A percentile compares a stretch with the other conserved stretches of the same genome.
Evolutionary conservation across 2,113 vertebrate species (phyloP).

Genomic region (Nannobrachium achirus): DNA sequence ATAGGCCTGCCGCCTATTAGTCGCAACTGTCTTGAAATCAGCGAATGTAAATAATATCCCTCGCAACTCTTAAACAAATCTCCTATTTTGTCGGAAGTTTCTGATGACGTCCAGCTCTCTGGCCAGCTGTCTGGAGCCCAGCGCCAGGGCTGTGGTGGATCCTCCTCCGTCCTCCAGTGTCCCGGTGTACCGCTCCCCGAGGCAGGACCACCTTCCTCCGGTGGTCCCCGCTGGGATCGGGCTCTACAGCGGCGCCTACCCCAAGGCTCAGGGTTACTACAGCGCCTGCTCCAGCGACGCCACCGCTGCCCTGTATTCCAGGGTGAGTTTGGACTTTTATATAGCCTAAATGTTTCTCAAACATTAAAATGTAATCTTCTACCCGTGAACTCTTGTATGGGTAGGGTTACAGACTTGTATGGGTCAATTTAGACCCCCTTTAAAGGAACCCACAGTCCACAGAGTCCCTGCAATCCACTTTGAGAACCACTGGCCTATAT

Average conservation of each 20-base stretch:
- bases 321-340: slow-evolving; percentile 78
- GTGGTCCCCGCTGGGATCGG: slow-evolving; percentile 83
- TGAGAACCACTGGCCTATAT: no score
- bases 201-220: slow-evolving; percentile 89
- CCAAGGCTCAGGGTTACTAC: slow-evolving; percentile 89
- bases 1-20: no score
- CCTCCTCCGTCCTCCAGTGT: slow-evolving; percentile 84
- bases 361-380: no score
- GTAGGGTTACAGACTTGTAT: no score
- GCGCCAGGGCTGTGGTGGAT: slow-evolving; percentile 80
- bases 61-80: neutral
- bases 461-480: no score
- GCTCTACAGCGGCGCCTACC: slow-evolving; percentile 87
- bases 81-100: slow-evolving; percentile 77
- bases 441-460: no score
- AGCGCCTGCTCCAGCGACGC: slow-evolving; percentile 87
- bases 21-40: no score
- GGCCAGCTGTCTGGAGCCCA: slow-evolving; percentile 88
- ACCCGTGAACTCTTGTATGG: no score
- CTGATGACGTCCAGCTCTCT: slow-evolving; percentile 90
- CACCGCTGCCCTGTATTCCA: slow-evolving; percentile 84
- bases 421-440: no score
- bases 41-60: no score
- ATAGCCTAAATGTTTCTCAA: no score
- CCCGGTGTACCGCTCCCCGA: slow-evolving; percentile 88